Percentiles rank a stretch among this genome's conserved stretches.
Conservation (phyloP, 2,888 invertebrate genomes). For the Torymus tubicola region DNA sequence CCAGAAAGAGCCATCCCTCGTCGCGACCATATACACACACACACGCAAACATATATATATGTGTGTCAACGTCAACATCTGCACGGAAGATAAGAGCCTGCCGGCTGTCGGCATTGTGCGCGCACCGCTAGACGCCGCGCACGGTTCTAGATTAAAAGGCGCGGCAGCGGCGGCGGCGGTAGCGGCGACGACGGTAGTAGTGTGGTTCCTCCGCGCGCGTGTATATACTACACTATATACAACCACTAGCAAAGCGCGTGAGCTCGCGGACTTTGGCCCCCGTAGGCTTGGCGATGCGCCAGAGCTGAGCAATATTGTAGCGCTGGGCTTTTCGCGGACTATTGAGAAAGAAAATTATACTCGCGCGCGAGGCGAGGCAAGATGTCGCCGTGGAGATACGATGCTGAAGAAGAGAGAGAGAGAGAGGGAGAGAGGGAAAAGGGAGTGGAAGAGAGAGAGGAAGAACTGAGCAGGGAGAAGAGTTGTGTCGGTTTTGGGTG, state of each 20-base stretch:
- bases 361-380: neutral
- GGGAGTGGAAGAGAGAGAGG: no score
- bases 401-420: no score
- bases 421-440: no score
- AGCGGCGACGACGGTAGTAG: neutral
- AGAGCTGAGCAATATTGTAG: neutral
- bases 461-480: no score
- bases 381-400: neutral
- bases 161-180: no score
- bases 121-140: slow-evolving; percentile 5
- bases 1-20: no score
- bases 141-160: slow-evolving; percentile 32
- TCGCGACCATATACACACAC: neutral
- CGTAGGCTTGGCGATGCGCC: neutral
- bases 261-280: neutral
- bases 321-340: slow-evolving; percentile 38
- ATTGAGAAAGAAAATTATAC: slow-evolving; percentile 56
- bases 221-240: neutral
- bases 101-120: neutral
- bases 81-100: slow-evolving; percentile 19
- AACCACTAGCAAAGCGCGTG: no score
- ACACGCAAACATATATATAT: slow-evolving; percentile 1
- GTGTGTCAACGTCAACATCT: slow-evolving; percentile 6
- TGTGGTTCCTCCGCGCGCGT: neutral
- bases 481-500: no score